A percentile compares a stretch with the other conserved stretches of the same genome.
Conservation (phyloP, 30 jellyfish, hydroid and myxozoan species). For the Cassiopea xamachana region DNA sequence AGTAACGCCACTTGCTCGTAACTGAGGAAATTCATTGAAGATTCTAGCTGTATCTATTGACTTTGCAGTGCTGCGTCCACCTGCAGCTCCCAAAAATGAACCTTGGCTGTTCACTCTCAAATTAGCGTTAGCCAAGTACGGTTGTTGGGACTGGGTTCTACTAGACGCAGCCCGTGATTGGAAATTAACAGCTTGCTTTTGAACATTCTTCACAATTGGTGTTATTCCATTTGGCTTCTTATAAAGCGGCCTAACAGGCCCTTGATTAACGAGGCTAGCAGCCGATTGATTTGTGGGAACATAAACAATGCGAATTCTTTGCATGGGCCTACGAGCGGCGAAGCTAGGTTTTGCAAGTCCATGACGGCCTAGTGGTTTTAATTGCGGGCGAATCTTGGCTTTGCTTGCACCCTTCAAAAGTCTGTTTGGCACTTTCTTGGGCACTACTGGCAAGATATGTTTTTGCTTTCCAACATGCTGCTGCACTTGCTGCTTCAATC, state of each 20-base stretch:
- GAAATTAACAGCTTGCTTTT: not conserved
- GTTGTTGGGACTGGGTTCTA: not conserved
- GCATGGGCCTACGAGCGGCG: constrained; percentile 7
- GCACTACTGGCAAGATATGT: constrained; percentile 63
- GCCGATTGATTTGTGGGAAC: constrained; percentile 62
- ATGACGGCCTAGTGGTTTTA: constrained; percentile 7
- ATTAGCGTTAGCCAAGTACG: not conserved
- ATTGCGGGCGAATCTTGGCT: constrained; percentile 1
- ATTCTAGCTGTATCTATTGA: constrained; percentile 76
- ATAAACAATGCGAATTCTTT: constrained; percentile 56
- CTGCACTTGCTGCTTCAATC: constrained; percentile 68
- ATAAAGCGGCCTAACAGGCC: constrained; percentile 17
- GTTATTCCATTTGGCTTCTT: constrained; percentile 3
- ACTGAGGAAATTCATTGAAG: constrained; percentile 82
- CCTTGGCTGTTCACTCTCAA: not conserved
- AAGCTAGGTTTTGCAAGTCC: not conserved
- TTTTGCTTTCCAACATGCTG: constrained; percentile 62
- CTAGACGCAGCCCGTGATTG: not conserved
- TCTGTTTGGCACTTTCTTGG: constrained; percentile 29
- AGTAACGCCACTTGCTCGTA: constrained; percentile 84
- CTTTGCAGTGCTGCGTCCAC: not conserved
- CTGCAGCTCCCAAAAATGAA: not conserved
- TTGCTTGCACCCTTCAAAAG: not conserved
- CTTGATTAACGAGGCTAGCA: constrained; percentile 22
- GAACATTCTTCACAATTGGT: constrained; percentile 7